Conservation (phyloP, 1,140 invertebrate genomes). For the Agrilus planipennis region DNA sequence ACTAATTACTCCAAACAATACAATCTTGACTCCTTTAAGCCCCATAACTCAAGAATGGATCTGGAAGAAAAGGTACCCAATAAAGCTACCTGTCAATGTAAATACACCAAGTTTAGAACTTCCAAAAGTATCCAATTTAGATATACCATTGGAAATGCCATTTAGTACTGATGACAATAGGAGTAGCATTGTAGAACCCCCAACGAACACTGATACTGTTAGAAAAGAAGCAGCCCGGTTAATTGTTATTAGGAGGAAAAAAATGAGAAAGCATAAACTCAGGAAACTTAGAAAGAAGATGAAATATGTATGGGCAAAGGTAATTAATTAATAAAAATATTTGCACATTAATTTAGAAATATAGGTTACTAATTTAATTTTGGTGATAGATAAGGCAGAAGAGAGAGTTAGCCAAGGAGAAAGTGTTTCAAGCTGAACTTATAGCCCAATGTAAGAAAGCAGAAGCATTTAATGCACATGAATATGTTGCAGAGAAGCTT, state of each 20-base stretch:
- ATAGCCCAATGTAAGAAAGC: conserved; percentile 56
- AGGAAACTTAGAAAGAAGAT: conserved; percentile 66
- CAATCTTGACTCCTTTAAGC: no score
- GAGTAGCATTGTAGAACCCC: conserved; percentile 18
- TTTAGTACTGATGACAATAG: conserved; percentile 6
- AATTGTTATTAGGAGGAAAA: conserved; percentile 64
- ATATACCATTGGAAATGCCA: conserved; percentile 17
- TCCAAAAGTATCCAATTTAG: conserved; percentile 17
- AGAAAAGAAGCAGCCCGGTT: conserved; percentile 51
- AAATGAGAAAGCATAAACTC: conserved; percentile 80
- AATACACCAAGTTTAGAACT: conserved; percentile 4
- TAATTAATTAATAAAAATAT: conserved; percentile 18
- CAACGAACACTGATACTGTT: conserved; percentile 33
- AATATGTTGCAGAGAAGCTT: conserved; percentile 54
- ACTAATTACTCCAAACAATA: no score
- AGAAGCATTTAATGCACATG: conserved; percentile 59
- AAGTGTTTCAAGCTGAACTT: conserved; percentile 57
- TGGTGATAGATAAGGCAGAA: conserved; percentile 44
- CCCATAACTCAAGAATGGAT: no score
- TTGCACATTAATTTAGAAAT: conserved; percentile 5
- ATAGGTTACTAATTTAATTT: conserved; percentile 7
- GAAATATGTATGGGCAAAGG: conserved; percentile 61
- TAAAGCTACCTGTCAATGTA: not conserved
- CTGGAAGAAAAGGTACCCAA: not conserved
- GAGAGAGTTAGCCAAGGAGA: conserved; percentile 60